Evolutionary conservation across 1,140 invertebrate genomes (phyloP), one percentile per base, ranked within the genome.

Genomic region (Halyomorpha halys): DNA sequence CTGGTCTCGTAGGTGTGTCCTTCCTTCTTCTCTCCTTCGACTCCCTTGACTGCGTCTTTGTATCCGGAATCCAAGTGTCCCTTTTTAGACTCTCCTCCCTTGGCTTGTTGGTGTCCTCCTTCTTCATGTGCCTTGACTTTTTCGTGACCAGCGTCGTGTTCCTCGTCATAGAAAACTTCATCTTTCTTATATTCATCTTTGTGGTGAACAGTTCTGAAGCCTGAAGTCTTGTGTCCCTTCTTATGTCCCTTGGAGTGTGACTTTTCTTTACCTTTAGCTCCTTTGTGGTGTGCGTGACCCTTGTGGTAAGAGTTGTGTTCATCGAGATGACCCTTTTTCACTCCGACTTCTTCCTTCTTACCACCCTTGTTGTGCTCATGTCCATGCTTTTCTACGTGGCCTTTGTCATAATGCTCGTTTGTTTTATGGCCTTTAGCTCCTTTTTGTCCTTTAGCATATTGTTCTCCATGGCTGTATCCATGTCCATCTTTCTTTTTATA

Each of bases 141-240:
- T 60, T 78, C 75, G 59, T 81, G 79, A 0, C 78, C 81, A 69
- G 82, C 81, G 68, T 83, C 81, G 68, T 83, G 79, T n/a, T 79
- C 78, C 67, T 83, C 82, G 63, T 85, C 83, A 65, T 82, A 84
- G 74, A 79, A 85, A 67, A 79, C 82, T 69, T 83, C 81, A 13
- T 80, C 79, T 71, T 82, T 83, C 62, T 82, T 81, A 68, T 80
- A 78, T 69, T 85, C 83, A 69, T 85, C 83, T 65, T 85, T 85
- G 66, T 82, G 81, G 67, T 82, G 81, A 0, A 81, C 82, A 3
- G 78, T 77, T 69, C 83, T 82, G 71, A 82, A 84, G 14, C 82
- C 82, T 68, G 82, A 82, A 67, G 79, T 81, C 25, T 80, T 78
- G 70, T 84, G 82, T 1, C 83, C 83, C 65, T 84, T 85, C 69